Percentiles rank a stretch among this genome's conserved stretches.
Conservation (phyloP, 2,113 vertebrate genomes). For the Sialia sialis region DNA sequence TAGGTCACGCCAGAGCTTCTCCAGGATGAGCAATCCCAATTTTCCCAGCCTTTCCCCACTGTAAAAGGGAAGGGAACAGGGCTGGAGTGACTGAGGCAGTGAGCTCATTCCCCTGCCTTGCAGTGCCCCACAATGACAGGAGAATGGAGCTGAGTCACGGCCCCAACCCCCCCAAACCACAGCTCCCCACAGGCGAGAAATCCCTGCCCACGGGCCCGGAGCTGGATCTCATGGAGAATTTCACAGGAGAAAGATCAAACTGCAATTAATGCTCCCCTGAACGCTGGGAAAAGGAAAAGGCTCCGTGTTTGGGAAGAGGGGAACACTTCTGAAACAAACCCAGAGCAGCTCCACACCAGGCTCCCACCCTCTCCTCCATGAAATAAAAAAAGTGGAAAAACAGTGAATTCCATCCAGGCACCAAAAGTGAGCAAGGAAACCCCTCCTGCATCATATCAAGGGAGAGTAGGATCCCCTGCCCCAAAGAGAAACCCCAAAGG, state of each 20-base stretch:
- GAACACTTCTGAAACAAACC: not conserved
- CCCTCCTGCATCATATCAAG: fast-evolving
- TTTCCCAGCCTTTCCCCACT: not conserved
- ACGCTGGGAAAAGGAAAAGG: not conserved
- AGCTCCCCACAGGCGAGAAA: not conserved
- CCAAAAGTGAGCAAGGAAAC: not conserved
- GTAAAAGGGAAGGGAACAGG: not conserved
- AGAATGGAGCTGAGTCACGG: not conserved
- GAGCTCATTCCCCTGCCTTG: not conserved
- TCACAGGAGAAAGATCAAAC: not conserved
- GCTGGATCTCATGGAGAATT: fast-evolving
- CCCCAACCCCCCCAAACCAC: not conserved
- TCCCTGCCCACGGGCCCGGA: not conserved
- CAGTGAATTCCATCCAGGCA: not conserved
- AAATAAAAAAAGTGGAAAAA: fast-evolving
- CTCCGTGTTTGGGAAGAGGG: fast-evolving
- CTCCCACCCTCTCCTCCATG: not conserved
- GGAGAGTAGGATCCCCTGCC: not conserved
- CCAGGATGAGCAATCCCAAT: not conserved
- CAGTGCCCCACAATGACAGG: not conserved
- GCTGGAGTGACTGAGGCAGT: not conserved
- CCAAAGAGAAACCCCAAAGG: not conserved
- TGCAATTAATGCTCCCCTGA: not conserved
- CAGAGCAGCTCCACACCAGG: fast-evolving
- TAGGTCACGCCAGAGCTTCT: not conserved